A percentile compares a stretch with the other conserved stretches of the same genome.
Conservation (phyloP, 2,797 vertebrate genomes). For the Staurois parvus region DNA sequence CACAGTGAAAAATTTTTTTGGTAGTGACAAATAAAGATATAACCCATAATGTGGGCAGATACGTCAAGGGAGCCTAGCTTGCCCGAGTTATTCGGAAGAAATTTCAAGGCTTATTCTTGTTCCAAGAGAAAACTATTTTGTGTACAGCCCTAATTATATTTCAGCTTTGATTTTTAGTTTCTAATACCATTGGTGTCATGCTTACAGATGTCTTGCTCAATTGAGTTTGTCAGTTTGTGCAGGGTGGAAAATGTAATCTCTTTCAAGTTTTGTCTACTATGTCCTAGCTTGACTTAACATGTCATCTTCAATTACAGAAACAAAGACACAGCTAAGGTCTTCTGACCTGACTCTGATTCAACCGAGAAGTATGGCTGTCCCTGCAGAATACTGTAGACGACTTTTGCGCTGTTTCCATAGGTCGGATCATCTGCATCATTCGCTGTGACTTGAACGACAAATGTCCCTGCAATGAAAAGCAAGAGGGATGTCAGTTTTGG, state of each 20-base stretch:
- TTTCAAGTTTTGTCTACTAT: slow-evolving; percentile 70
- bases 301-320: slow-evolving; percentile 71
- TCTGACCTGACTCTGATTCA: slow-evolving; percentile 83
- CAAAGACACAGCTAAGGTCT: slow-evolving; percentile 67
- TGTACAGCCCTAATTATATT: slow-evolving; percentile 68
- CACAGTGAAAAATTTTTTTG: neutral
- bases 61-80: slow-evolving; percentile 49
- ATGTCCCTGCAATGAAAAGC: slow-evolving; percentile 78
- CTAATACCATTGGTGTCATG: slow-evolving; percentile 70
- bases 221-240: slow-evolving; percentile 69
- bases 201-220: slow-evolving; percentile 69
- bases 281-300: slow-evolving; percentile 68
- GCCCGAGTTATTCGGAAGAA: slow-evolving; percentile 42
- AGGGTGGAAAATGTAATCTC: slow-evolving; percentile 69
- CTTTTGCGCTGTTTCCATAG: slow-evolving; percentile 82
- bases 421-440: slow-evolving; percentile 83
- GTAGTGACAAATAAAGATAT: neutral
- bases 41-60: neutral
- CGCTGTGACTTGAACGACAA: slow-evolving; percentile 82
- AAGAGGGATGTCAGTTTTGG: slow-evolving; percentile 34
- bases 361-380: slow-evolving; percentile 85
- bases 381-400: slow-evolving; percentile 85
- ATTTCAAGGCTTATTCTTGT: slow-evolving; percentile 55
- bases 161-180: slow-evolving; percentile 69
- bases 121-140: slow-evolving; percentile 63